Percentiles rank a stretch among this genome's conserved stretches.
These are phyloP conservation scores for Acanthopagrus latus DNA, from an alignment of 2,797 vertebrate genomes.

Conservation along the genomic window DNA sequence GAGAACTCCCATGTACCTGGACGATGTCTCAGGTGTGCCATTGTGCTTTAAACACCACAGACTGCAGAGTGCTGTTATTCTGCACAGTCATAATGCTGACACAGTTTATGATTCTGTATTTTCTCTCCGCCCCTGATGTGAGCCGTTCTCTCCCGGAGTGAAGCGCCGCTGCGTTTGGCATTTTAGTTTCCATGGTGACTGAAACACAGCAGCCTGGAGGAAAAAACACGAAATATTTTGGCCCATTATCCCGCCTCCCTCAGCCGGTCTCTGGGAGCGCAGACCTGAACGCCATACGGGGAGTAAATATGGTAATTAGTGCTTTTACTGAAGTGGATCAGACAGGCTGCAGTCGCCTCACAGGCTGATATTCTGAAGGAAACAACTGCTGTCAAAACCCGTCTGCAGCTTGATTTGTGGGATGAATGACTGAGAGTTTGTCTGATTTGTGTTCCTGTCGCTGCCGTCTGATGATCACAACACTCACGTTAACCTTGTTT, in stretches of 20 bases:
- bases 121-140: neutral
- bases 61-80: neutral
- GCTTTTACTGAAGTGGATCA: conserved; percentile 11
- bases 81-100: conserved; percentile 1
- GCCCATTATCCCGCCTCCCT: neutral
- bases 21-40: neutral
- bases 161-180: conserved; percentile 50
- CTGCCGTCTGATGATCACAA: neutral
- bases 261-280: conserved; percentile 1
- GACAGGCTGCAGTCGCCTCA: neutral
- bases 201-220: neutral
- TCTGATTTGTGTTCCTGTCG: neutral
- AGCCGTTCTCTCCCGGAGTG: neutral
- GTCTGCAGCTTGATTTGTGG: neutral
- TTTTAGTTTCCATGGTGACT: conserved; percentile 74
- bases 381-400: neutral
- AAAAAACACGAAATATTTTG: conserved; percentile 6
- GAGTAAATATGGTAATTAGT: conserved; percentile 39
- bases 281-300: neutral
- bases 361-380: neutral
- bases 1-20: neutral
- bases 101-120: neutral
- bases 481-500: neutral
- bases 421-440: neutral
- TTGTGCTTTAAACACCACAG: neutral